Evolutionary conservation across 2,888 invertebrate species (phyloP).

Genomic region (Allygus modestus): DNA sequence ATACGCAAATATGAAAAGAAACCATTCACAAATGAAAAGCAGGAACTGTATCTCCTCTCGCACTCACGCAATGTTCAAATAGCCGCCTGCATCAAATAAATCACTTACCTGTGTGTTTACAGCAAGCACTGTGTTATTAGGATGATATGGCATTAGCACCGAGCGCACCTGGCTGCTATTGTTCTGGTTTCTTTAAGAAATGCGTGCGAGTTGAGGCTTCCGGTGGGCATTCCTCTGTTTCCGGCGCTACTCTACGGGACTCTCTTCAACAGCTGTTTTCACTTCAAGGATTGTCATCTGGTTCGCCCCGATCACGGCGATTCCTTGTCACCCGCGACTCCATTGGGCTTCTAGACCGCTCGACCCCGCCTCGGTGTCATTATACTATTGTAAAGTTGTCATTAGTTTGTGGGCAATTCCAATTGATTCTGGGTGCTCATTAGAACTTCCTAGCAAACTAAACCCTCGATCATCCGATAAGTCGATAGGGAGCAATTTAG

Average conservation of each 20-base stretch:
- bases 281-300: constrained; percentile 38
- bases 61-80: neutral
- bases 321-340: neutral
- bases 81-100: neutral
- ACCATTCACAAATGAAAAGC: neutral
- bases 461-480: neutral
- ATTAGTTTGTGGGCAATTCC: neutral
- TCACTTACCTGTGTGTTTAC: constrained; percentile 24
- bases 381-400: neutral
- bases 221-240: constrained; percentile 21
- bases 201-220: constrained; percentile 52
- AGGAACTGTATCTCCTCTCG: neutral
- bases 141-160: constrained; percentile 17
- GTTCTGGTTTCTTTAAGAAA: constrained; percentile 55
- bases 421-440: neutral
- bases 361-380: constrained; percentile 6
- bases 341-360: neutral
- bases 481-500: neutral
- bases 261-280: constrained; percentile 28
- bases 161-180: constrained; percentile 47
- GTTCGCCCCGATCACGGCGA: constrained; percentile 22
- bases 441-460: neutral
- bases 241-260: constrained; percentile 1
- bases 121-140: constrained; percentile 9
- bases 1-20: too few species aligned